A percentile compares a stretch with the other conserved stretches of the same genome.
These are phyloP conservation scores for Lycocorax pyrrhopterus DNA, from an alignment of 2,113 vertebrate species.

Conservation along the genomic window DNA sequence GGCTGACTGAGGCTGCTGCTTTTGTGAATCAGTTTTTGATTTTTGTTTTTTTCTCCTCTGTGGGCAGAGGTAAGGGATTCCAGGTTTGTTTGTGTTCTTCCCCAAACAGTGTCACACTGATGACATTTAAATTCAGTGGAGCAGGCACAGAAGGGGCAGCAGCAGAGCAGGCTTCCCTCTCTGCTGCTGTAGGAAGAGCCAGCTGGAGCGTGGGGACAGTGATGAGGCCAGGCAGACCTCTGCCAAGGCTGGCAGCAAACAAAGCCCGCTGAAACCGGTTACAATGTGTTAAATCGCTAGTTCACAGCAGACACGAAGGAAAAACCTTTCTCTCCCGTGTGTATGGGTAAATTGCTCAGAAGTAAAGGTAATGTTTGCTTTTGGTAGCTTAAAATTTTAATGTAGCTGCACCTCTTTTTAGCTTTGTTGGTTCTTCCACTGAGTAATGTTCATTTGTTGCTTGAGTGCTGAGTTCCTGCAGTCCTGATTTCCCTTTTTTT, in stretches of 20 bases:
- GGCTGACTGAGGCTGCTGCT: neutral
- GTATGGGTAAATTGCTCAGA: neutral
- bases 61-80: neutral
- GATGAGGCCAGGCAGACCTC: slow-evolving; percentile 31
- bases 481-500: neutral
- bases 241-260: slow-evolving; percentile 44
- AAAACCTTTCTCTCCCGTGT: neutral
- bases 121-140: slow-evolving; percentile 41
- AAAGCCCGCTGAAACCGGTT: neutral
- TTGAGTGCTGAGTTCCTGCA: neutral
- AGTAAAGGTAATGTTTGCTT: neutral
- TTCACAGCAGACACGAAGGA: neutral
- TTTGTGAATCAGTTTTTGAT: neutral
- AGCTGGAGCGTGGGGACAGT: slow-evolving; percentile 39
- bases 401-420: neutral
- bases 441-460: neutral
- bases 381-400: neutral
- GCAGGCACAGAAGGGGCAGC: slow-evolving; percentile 25
- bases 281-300: neutral
- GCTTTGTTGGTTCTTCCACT: neutral
- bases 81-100: neutral
- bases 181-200: slow-evolving; percentile 18
- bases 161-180: slow-evolving; percentile 31
- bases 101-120: neutral
- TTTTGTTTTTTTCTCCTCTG: neutral